Conservation (phyloP, 37 sponge, comb jelly and placozoan species). For the Mnemiopsis leidyi region DNA sequence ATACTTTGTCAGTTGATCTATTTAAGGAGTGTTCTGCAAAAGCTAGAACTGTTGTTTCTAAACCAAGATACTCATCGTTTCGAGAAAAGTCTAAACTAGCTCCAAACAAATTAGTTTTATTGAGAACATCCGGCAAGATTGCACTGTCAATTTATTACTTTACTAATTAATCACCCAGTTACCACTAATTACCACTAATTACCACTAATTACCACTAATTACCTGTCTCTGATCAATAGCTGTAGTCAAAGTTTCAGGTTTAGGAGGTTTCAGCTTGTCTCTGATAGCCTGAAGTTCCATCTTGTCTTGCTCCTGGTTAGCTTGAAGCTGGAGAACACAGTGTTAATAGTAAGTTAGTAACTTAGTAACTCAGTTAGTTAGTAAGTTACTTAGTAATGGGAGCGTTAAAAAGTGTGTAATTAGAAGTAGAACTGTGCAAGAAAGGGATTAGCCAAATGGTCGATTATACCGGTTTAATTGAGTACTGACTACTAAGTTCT, state of each 20-base stretch:
- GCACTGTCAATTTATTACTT: background rate
- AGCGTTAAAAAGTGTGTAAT: no score
- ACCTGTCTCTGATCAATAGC: conserved; percentile 15
- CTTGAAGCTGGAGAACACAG: background rate
- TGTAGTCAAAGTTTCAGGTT: conserved; percentile 21
- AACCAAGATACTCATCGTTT: no score
- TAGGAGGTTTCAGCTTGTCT: conserved; percentile 41
- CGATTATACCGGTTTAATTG: no score
- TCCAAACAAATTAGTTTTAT: no score
- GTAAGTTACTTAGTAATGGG: background rate
- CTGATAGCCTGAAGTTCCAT: conserved; percentile 22
- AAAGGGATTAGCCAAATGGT: no score
- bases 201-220: background rate
- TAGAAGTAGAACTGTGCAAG: no score
- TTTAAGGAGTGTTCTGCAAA: no score
- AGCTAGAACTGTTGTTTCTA: no score
- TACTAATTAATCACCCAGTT: background rate
- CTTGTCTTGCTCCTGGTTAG: conserved; percentile 17
- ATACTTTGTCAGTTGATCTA: no score
- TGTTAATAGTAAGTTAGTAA: background rate
- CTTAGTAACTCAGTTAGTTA: background rate
- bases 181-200: background rate
- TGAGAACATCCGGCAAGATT: no score
- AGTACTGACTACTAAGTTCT: no score
- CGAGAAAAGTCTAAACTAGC: no score